Evolutionary conservation across 2,113 vertebrate genomes (phyloP).

Genomic region (Lethenteron camtschaticum): DNA sequence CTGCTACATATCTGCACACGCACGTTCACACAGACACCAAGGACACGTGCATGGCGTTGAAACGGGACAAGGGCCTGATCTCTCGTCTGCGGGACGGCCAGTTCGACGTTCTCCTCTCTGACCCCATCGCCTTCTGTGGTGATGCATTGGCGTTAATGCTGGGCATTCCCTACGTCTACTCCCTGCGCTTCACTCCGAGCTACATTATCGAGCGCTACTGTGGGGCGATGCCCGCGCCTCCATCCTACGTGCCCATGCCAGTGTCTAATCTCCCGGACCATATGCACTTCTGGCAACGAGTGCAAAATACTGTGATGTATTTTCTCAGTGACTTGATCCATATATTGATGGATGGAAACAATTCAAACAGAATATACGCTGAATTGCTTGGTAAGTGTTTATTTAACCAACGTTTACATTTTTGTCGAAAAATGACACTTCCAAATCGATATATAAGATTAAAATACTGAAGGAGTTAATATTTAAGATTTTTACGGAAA

Average conservation of each 20-base stretch:
- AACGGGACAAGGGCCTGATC: conserved; percentile 21
- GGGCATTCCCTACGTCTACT: conserved; percentile 26
- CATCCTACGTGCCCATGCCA: conserved; percentile 20
- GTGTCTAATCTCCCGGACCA: conserved; percentile 30
- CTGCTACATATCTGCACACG: no score
- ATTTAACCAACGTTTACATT: no score
- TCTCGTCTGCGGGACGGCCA: conserved; percentile 15
- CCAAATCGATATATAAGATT: no score
- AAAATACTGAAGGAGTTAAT: no score
- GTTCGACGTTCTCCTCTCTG: conserved; percentile 25
- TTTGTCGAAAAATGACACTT: no score
- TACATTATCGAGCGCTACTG: conserved; percentile 29
- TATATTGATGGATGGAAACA: no score
- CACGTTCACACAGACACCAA: not conserved
- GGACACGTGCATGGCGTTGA: conserved; percentile 19
- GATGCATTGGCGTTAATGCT: conserved; percentile 29
- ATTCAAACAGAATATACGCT: no score
- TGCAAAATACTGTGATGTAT: conserved; percentile 18
- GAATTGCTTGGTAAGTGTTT: no score
- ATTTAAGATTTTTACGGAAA: no score
- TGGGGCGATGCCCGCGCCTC: conserved; percentile 24
- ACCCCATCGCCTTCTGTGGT: conserved; percentile 23
- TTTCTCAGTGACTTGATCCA: no score
- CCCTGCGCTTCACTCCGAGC: conserved; percentile 25
- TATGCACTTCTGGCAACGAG: conserved; percentile 26